Conservation (phyloP, 2,113 vertebrate species). For the Opisthocomus hoazin region DNA sequence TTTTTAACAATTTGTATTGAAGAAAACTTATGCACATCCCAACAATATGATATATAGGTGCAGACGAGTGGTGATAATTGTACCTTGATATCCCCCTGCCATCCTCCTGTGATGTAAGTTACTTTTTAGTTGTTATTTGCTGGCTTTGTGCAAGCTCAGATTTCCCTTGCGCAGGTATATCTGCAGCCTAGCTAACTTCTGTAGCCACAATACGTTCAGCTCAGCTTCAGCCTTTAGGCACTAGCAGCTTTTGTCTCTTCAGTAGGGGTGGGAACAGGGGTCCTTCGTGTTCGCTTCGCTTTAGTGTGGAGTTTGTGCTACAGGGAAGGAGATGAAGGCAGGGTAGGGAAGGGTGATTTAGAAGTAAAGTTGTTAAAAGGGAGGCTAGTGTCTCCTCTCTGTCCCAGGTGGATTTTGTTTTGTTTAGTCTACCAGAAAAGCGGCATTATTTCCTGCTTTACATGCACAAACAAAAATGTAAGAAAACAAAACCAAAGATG, state of each 20-base stretch:
- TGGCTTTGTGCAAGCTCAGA: not conserved
- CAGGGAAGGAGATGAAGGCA: not conserved
- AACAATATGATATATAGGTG: not conserved
- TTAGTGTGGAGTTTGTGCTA: not conserved
- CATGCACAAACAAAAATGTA: constrained; percentile 7
- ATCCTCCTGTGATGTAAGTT: not conserved
- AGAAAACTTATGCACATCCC: not conserved
- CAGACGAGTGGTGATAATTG: not conserved
- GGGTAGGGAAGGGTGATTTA: not conserved
- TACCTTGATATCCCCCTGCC: not conserved
- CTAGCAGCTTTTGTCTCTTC: not conserved
- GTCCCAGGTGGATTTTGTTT: constrained; percentile 39
- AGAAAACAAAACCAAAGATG: not conserved
- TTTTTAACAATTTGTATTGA: not conserved
- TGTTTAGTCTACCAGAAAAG: constrained; percentile 32
- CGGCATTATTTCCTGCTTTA: constrained; percentile 39
- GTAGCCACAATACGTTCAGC: not conserved
- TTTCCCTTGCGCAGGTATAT: not conserved
- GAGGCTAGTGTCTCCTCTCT: not conserved
- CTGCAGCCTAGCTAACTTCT: not conserved
- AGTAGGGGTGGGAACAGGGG: not conserved
- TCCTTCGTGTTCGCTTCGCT: not conserved
- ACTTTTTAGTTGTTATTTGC: not conserved
- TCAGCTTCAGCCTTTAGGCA: constrained; percentile 10
- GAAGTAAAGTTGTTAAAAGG: not conserved